A percentile compares a stretch with the other conserved stretches of the same genome.
These are phyloP conservation scores for Cartodere bifasciata DNA, from an alignment of 2,888 invertebrate species.

Conservation along the genomic window DNA sequence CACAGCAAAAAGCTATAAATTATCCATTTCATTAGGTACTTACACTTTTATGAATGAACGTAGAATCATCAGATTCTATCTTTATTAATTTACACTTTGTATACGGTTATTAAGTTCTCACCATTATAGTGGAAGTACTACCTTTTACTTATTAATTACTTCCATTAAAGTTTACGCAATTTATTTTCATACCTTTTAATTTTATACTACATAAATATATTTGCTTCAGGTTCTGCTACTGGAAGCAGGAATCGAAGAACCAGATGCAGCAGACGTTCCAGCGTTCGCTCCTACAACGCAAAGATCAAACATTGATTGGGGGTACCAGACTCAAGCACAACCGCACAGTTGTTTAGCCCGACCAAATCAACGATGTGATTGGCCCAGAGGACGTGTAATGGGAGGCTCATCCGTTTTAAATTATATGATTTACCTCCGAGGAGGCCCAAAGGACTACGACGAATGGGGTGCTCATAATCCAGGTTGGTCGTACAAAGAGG, in stretches of 20 bases:
- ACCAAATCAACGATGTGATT: conserved; percentile 43
- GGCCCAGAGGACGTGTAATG: conserved; percentile 52
- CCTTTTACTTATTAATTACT: too few species aligned
- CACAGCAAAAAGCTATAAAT: too few species aligned
- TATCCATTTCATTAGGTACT: too few species aligned
- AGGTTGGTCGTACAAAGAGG: conserved; percentile 51
- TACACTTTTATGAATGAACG: too few species aligned
- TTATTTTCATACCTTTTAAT: too few species aligned
- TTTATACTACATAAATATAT: too few species aligned
- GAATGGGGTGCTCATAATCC: conserved; percentile 51
- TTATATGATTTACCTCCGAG: conserved; percentile 52
- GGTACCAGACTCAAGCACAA: conserved; percentile 53
- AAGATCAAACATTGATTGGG: conserved; percentile 56
- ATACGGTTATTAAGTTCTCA: too few species aligned
- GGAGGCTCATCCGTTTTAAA: conserved; percentile 56
- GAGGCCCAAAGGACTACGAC: conserved; percentile 48
- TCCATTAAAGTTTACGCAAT: too few species aligned
- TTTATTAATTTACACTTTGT: too few species aligned
- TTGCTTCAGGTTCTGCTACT: conserved; percentile 45
- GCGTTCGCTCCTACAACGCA: conserved; percentile 47
- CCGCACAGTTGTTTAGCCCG: conserved; percentile 46
- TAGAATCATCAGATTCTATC: too few species aligned
- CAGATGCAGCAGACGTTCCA: conserved; percentile 52
- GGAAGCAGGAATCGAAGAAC: conserved; percentile 57
- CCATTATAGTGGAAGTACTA: too few species aligned